Percentiles rank a stretch among this genome's conserved stretches.
phyloP scores from a whole-genome alignment of 2,888 invertebrate species.

The Ornithoptera priamus region DNA sequence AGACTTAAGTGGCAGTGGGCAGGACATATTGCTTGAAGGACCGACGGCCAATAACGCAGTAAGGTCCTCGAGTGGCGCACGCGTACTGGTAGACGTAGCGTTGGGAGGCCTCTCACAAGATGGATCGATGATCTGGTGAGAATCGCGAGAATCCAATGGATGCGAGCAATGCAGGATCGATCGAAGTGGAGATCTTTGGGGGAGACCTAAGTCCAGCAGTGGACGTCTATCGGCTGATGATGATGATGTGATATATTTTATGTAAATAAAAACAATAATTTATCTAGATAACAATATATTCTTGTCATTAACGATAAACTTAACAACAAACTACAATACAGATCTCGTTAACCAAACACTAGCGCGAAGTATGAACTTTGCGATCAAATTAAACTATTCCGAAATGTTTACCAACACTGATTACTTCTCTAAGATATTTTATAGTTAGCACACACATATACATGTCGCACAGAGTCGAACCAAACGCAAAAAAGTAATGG shows the following conservation, averaged over 20 bases:
- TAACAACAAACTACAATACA: slow-evolving; percentile 79
- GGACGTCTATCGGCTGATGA: too few relatives aligned
- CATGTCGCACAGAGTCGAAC: slow-evolving; percentile 42
- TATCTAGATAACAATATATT: slow-evolving; percentile 80
- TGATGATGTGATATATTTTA: not conserved
- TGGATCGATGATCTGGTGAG: too few relatives aligned
- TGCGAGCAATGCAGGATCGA: too few relatives aligned
- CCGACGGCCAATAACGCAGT: too few relatives aligned
- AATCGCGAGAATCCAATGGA: too few relatives aligned
- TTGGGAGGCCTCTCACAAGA: too few relatives aligned
- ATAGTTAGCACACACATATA: slow-evolving; percentile 36
- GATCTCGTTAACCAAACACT: slow-evolving; percentile 69
- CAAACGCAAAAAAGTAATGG: slow-evolving; percentile 64
- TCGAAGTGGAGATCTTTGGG: too few relatives aligned
- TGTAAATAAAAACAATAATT: slow-evolving; percentile 53
- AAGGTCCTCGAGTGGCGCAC: too few relatives aligned
- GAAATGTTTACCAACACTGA: slow-evolving; percentile 57
- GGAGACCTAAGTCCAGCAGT: too few relatives aligned
- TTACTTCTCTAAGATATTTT: slow-evolving; percentile 42
- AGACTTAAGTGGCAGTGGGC: too few relatives aligned
- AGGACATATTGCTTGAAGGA: too few relatives aligned
- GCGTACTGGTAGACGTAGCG: too few relatives aligned
- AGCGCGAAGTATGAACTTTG: slow-evolving; percentile 49
- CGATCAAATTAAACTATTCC: slow-evolving; percentile 37
- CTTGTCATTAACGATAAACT: slow-evolving; percentile 80